phyloP scores from a whole-genome alignment of 2,113 vertebrate species.

The Sinocyclocheilus maitianheensis region DNA sequence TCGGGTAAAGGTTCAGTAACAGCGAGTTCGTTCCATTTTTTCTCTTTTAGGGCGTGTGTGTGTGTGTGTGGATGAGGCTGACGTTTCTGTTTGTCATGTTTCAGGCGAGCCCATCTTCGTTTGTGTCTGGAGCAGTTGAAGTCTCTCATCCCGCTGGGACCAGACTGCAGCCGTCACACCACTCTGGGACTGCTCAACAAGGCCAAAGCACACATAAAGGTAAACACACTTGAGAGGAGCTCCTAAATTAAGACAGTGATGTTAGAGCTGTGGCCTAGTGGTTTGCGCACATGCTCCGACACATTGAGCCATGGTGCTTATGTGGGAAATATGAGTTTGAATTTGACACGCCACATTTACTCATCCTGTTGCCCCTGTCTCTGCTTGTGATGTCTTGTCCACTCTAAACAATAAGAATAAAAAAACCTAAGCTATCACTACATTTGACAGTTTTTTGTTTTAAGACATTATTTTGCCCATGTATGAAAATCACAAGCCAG shows the following conservation, averaged over 20 bases:
- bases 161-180: constrained; percentile 94
- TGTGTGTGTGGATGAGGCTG: constrained; percentile 17
- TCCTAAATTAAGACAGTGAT: not conserved
- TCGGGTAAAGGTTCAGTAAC: not conserved
- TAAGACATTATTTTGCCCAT: too few species aligned
- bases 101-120: constrained; percentile 95
- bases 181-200: constrained; percentile 98
- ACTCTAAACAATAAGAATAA: too few species aligned
- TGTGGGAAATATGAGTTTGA: not conserved
- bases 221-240: constrained; percentile 60
- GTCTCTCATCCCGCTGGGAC: constrained; percentile 93
- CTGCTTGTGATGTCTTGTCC: too few species aligned
- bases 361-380: too few species aligned
- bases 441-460: too few species aligned
- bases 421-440: too few species aligned
- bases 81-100: not conserved
- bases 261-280: not conserved
- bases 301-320: not conserved
- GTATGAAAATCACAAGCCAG: too few species aligned
- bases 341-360: too few species aligned
- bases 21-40: not conserved
- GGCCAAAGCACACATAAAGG: constrained; percentile 99
- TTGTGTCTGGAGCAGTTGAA: constrained; percentile 97
- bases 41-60: not conserved
- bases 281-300: not conserved